Evolutionary conservation across 2,797 vertebrate genomes (phyloP), one percentile per base, ranked within the genome.

Genomic region (Myripristis jacobus): DNA sequence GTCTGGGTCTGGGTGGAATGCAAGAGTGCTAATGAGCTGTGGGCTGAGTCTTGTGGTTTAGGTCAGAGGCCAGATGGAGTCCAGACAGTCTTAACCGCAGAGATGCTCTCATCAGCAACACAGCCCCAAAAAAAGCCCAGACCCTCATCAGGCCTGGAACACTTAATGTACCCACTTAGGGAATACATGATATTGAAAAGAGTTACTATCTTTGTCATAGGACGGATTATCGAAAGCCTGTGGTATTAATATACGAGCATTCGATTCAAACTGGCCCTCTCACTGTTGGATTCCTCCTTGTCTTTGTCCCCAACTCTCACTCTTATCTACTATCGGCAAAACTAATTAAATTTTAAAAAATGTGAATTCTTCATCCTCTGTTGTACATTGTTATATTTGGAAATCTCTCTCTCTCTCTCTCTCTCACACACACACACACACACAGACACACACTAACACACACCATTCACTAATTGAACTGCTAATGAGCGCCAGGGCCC

Each of bases 41-140:
- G 51, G 67, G 66, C 62, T 72, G 50, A 50, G 74, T 84, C 68
- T 62, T 85, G 84, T 53, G 84, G 85, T 87, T 79, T 79, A 68
- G 73, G 80, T 85, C 80, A 76, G 79, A 86, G 79, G 65, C 77
- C 79, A 88, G 77, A 77, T 78, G 77, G 77, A 78, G 82, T 70
- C 66, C 80, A 88, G 87, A 79, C 85, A 60, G 70, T 71, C 48
- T 29, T 31, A 70, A 81, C 81, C 86, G 76, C 77, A 85, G 75
- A 73, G 70, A 76, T 75, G 46, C 76, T 77, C 73, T 84, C 84
- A 84, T 87, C 87, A 82, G 66, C 82, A 79, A 72, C 75, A 27
- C 7, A 31, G 57, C 48, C 67, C 66, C 69, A n/a, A n/a, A 65
- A 81, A 63, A 79, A 80, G 72, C 51, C 16, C 7, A 61, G 38